Evolutionary conservation across 2,888 invertebrate genomes (phyloP).

Genomic region (Drosophila barbarae): DNA sequence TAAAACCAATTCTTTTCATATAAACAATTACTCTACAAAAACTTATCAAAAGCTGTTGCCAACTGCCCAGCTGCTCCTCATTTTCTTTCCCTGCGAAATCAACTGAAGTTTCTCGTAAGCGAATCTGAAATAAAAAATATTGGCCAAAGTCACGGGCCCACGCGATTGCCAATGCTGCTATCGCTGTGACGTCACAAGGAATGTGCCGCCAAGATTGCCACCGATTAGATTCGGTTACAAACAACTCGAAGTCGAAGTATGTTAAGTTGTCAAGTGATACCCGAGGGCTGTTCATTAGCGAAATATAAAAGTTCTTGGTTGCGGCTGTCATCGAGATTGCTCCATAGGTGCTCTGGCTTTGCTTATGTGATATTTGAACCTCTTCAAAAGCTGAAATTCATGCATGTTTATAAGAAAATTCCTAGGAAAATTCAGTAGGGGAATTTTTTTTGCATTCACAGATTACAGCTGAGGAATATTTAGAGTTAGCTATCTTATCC

Average conservation of each 20-base stretch:
- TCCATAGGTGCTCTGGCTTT: background rate
- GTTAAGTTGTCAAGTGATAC: conserved; percentile 54
- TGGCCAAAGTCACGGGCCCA: conserved; percentile 29
- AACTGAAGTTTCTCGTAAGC: conserved; percentile 8
- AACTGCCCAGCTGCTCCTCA: conserved; percentile 15
- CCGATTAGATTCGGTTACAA: conserved; percentile 60
- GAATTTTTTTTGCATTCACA: conserved; percentile 3
- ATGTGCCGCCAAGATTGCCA: conserved; percentile 43
- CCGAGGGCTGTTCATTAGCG: conserved; percentile 44
- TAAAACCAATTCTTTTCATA: background rate
- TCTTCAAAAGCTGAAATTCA: conserved; percentile 3
- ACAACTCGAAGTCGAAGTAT: conserved; percentile 41
- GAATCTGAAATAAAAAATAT: conserved; percentile 14
- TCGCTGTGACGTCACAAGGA: conserved; percentile 63
- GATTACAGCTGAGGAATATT: background rate
- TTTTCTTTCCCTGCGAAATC: background rate
- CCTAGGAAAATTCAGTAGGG: background rate
- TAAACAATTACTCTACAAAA: conserved; percentile 28
- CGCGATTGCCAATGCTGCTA: conserved; percentile 39
- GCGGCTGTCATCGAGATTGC: conserved; percentile 15
- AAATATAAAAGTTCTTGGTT: conserved; percentile 35
- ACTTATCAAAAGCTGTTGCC: conserved; percentile 52
- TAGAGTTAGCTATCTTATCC: conserved; percentile 3
- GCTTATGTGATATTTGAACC: background rate
- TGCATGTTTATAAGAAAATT: conserved; percentile 10